Evolutionary conservation across 2,888 invertebrate species (phyloP), one percentile per base, ranked within the genome.

Genomic region (Taenaris catops): DNA sequence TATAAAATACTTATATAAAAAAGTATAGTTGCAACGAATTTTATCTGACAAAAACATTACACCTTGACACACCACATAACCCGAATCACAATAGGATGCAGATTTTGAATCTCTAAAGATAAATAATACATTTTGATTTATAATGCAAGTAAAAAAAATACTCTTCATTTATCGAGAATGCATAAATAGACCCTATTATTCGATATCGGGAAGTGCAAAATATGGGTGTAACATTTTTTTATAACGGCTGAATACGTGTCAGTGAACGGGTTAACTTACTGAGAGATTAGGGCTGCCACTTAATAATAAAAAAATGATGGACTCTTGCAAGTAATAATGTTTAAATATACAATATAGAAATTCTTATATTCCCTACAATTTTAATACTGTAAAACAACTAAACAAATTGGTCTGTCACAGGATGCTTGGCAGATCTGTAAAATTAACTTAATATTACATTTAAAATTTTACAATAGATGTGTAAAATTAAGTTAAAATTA

Each of bases 51-150:
- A 83, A 74, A 81, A 79, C 74, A 75, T 83, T 78, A 81, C 79
- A 81, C 84, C 81, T 81, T 76, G 81, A 86, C 86, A 84, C 75
- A 80, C 86, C 86, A 68, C 86, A 86, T 55, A 78, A 73, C 67
- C 72, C 68, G 70, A 78, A 74, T 79, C 73, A 86, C 86, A 86
- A 86, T 83, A 64, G 84, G 84, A 86, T 86, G 84, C 83, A 86
- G 84, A 86, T 86, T 84, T 70, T 53, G 76, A 73, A 78, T 79
- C 76, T 81, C 70, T 73, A 81, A 80, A 86, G 84, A 86, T 86
- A 86, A 86, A 86, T 86, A 86, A 86, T 86, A 81, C 81, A 80
- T 81, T 86, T 81, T 86, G 86, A 86, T 86, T 86, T 84, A 86
- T 86, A 86, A 83, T 80, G 61, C 74, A 72, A 62, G 73, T 74